A percentile compares a stretch with the other conserved stretches of the same genome.
Evolutionary conservation across 2,888 invertebrate genomes (phyloP).

Genomic region (Nezara viridula): DNA sequence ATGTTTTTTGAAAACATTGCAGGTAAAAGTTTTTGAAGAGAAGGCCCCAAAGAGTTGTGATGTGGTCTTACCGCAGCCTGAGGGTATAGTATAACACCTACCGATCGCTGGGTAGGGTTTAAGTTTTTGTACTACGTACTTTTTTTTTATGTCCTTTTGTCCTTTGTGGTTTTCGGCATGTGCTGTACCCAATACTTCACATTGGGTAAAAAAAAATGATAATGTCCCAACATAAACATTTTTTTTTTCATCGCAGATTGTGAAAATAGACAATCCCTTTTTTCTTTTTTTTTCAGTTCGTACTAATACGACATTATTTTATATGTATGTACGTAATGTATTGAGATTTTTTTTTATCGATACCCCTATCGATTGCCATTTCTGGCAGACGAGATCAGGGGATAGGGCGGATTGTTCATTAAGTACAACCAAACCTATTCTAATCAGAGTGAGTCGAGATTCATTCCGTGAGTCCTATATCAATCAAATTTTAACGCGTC

Average conservation of each 20-base stretch:
- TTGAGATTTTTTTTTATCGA: too few relatives aligned
- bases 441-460: too few relatives aligned
- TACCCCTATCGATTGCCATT: too few relatives aligned
- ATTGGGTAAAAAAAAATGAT: neutral
- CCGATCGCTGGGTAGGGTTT: neutral
- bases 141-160: neutral
- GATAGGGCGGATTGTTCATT: too few relatives aligned
- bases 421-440: too few relatives aligned
- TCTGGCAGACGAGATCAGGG: too few relatives aligned
- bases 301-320: too few relatives aligned
- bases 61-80: neutral
- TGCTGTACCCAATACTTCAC: neutral
- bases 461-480: too few relatives aligned
- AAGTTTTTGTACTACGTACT: neutral
- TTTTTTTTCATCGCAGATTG: neutral
- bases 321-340: too few relatives aligned
- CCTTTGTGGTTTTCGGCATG: constrained; percentile 10
- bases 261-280: neutral
- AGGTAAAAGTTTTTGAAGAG: neutral
- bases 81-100: neutral
- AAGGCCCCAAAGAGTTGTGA: neutral
- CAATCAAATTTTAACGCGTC: too few relatives aligned
- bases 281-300: too few relatives aligned
- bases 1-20: neutral
- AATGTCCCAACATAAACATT: neutral